Evolutionary conservation across 2,113 vertebrate genomes (phyloP), one percentile per base, ranked within the genome.

Genomic region (Beaufortia kweichowensis): DNA sequence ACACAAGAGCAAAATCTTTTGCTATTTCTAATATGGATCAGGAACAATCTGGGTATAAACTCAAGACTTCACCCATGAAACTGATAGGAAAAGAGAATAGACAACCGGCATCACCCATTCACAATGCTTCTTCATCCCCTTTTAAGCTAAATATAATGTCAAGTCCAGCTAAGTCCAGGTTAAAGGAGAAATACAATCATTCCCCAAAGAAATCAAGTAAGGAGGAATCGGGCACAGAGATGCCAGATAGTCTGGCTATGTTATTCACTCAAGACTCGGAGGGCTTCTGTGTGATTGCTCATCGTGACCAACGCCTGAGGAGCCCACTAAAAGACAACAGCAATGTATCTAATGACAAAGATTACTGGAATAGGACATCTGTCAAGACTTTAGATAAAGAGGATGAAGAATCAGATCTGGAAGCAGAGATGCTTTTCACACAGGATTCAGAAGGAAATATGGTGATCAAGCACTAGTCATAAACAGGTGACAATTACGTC

Each of bases 221-320:
- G 0, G 26, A 46, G 53, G 43, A 48, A 14, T 24, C 14, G 19
- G 50, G 19, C 26, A 65, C 6, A 12, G 83, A 79, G 19, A 63
- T 4, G 0, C 79, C 83, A 3, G 86, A 90, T 41, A 87, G 77
- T 62, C 69, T 88, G 33, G 81, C 75, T 31, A 76, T 23, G 72
- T 56, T 93, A 81, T 92, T 92, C 33, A 93, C 92, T 12, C 92
- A 92, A 84, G 91, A 93, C 84, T 91, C 92, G 1, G 85, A 92
- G 62, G 92, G 91, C 10, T 84, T 90, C 70, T 80, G 82, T 59
- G 91, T 93, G 50, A 93, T 93, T 0, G 87, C 92, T 1, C 90
- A 91, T 59, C 84, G 88, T 59, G 62, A 70, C 31, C 60, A 63
- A 39, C 59, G 50, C 6, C 9, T 53, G 55, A 81, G 82, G 46